Conservation (phyloP, 1,140 invertebrate species). For the Diorhabda carinulata region DNA sequence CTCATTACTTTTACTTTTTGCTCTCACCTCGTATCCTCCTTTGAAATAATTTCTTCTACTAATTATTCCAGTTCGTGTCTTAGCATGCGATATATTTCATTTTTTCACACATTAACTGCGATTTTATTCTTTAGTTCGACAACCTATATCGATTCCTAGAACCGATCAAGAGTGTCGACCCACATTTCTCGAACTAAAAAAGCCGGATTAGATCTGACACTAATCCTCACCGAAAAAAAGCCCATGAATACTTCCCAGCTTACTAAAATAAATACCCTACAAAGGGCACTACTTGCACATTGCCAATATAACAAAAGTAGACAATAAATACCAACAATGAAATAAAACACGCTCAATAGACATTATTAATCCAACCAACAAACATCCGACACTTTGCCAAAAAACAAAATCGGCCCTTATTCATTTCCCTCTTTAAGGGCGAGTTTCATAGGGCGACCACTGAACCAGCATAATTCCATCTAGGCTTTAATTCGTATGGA, state of each 20-base stretch:
- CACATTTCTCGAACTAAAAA: conserved; percentile 24
- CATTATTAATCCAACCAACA: conserved; percentile 45
- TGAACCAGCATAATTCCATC: conserved; percentile 41
- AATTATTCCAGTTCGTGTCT: no score
- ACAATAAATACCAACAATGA: conserved; percentile 47
- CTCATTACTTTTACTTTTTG: no score
- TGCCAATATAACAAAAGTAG: conserved; percentile 45
- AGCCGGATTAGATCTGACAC: conserved; percentile 38
- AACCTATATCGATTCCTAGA: conserved; percentile 4
- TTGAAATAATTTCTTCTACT: no score
- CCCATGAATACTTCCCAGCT: conserved; percentile 41
- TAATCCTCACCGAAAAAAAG: conserved; percentile 41
- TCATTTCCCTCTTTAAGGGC: conserved; percentile 18
- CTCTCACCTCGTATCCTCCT: no score
- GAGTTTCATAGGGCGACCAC: conserved; percentile 12
- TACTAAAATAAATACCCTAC: conserved; percentile 46
- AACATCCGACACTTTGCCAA: conserved; percentile 42
- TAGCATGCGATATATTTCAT: not conserved
- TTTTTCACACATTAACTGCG: not conserved
- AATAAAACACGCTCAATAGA: conserved; percentile 49
- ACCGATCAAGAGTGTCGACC: conserved; percentile 12
- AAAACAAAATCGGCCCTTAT: conserved; percentile 31
- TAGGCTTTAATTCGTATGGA: conserved; percentile 44
- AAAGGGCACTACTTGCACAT: conserved; percentile 44
- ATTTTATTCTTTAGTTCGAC: not conserved